Percentiles rank a stretch among this genome's conserved stretches.
These are phyloP conservation scores for Calyptomena viridis DNA, from an alignment of 2,113 vertebrate genomes.

Conservation along the genomic window DNA sequence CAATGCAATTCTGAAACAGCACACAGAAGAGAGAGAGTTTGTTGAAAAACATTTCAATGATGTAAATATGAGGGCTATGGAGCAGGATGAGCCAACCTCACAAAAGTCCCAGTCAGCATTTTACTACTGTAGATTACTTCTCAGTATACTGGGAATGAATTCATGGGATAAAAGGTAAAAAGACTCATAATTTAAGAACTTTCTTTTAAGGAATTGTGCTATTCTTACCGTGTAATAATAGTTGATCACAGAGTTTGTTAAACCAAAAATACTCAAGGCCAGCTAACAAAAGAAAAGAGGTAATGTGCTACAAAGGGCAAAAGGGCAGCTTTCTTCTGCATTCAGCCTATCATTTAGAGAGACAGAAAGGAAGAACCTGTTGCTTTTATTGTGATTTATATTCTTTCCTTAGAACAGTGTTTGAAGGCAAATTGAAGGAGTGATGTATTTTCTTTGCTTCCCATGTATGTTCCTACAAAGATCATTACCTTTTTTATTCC, in stretches of 20 bases:
- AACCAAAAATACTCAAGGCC: neutral
- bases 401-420: neutral
- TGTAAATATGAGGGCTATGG: constrained; percentile 89
- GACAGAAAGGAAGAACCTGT: neutral
- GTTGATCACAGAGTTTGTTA: neutral
- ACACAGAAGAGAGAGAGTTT: constrained; percentile 92
- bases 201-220: neutral
- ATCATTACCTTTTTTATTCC: neutral
- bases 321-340: neutral
- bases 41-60: constrained; percentile 87
- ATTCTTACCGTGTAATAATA: neutral
- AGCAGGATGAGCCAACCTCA: constrained; percentile 86
- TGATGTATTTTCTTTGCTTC: neutral
- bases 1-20: constrained; percentile 95
- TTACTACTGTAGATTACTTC: constrained; percentile 96
- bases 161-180: constrained; percentile 99
- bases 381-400: neutral
- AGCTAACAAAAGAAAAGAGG: neutral
- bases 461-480: neutral
- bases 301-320: neutral
- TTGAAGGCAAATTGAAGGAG: neutral
- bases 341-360: constrained; percentile 4
- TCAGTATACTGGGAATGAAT: constrained; percentile 98
- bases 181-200: neutral
- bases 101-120: constrained; percentile 93